Conservation (phyloP, 2,888 invertebrate genomes). For the Hydrotaea cyrtoneurina region DNA sequence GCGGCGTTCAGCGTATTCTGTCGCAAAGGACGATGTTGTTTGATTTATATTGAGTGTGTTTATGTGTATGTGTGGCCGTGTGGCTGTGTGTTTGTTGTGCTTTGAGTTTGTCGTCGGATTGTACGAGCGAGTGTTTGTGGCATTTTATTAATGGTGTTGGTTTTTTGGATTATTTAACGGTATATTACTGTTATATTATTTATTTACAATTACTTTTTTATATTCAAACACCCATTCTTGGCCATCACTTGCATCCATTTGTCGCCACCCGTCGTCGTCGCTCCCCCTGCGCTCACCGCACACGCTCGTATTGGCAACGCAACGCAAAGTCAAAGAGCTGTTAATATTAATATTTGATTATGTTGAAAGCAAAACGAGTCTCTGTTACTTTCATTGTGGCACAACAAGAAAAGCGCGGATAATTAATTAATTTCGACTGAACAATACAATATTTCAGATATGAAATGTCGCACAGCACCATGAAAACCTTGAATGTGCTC, state of each 20-base stretch:
- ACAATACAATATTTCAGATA: background rate
- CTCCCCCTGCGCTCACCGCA: background rate
- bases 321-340: conserved; percentile 15
- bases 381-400: conserved; percentile 9
- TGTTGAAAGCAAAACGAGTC: conserved; percentile 31
- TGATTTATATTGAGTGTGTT: conserved; percentile 32
- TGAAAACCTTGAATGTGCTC: background rate
- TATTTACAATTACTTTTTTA: conserved; percentile 69
- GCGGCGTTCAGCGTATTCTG: background rate
- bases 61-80: conserved; percentile 2
- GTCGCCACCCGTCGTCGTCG: background rate
- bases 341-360: conserved; percentile 43
- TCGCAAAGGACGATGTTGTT: conserved; percentile 21
- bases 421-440: conserved; percentile 35
- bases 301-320: background rate
- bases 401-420: background rate
- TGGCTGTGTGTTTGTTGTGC: background rate
- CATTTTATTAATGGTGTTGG: conserved; percentile 78
- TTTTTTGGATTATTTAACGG: conserved; percentile 78
- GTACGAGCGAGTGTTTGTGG: conserved; percentile 58
- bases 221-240: conserved; percentile 8
- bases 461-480: background rate
- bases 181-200: conserved; percentile 78
- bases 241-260: background rate
- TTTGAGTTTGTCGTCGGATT: background rate